These are phyloP conservation scores for pig (Sus scrofa) DNA, from an alignment of 2,113 vertebrate species.

Conservation along the genomic window T2T-Sscrofa CM000824.6:48212501-48213000, in stretches of 20 bases:
- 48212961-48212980: not conserved
- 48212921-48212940: not conserved
- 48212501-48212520: not conserved
- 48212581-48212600: not conserved
- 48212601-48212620: slow-evolving; percentile 27
- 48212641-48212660: slow-evolving; percentile 5
- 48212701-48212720: not conserved
- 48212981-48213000: not conserved
- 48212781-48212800: not conserved
- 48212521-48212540: slow-evolving; percentile 6
- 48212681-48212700: not conserved
- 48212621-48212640: not conserved
- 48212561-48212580: not conserved
- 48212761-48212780: not conserved
- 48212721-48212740: not conserved
- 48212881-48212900: not conserved
- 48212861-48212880: not conserved
- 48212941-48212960: not conserved
- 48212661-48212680: not conserved
- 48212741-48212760: no score
- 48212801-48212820: not conserved
- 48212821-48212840: not conserved
- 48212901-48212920: not conserved
- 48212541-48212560: not conserved
- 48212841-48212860: not conserved